Evolutionary conservation across 2,888 invertebrate genomes (phyloP).

Genomic region (Cremastobaeus sp.): DNA sequence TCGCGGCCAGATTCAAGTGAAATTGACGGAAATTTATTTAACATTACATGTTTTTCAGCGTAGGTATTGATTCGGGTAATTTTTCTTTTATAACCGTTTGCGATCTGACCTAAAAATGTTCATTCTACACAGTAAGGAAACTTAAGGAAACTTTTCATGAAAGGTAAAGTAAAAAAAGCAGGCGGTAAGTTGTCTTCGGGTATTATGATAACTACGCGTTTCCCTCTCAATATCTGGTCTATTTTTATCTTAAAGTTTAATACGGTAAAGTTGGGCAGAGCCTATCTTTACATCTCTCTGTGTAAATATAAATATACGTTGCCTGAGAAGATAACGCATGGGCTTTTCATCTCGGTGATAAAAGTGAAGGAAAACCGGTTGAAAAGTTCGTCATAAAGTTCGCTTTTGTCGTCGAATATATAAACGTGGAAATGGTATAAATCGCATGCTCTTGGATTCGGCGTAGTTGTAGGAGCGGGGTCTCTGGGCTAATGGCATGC

Average conservation of each 20-base stretch:
- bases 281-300: constrained; percentile 9
- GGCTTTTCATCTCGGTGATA: constrained; percentile 34
- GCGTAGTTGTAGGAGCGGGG: constrained; percentile 66
- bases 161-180: too few species aligned
- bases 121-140: too few species aligned
- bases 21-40: too few species aligned
- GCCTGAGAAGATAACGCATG: constrained; percentile 32
- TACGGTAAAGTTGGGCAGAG: not conserved
- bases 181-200: too few species aligned
- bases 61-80: too few species aligned
- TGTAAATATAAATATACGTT: constrained; percentile 40
- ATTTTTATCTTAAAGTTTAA: constrained; percentile 21
- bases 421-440: constrained; percentile 59
- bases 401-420: constrained; percentile 51
- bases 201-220: too few species aligned
- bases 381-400: constrained; percentile 58
- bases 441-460: constrained; percentile 60
- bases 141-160: too few species aligned
- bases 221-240: not conserved
- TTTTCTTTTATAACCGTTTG: too few species aligned
- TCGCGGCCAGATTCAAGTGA: too few species aligned
- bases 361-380: constrained; percentile 50
- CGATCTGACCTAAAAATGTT: too few species aligned
- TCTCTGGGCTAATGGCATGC: constrained; percentile 78
- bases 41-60: too few species aligned